Evolutionary conservation across 2,888 invertebrate species (phyloP), one percentile per base, ranked within the genome.

Genomic region (Drosophila incognita): DNA sequence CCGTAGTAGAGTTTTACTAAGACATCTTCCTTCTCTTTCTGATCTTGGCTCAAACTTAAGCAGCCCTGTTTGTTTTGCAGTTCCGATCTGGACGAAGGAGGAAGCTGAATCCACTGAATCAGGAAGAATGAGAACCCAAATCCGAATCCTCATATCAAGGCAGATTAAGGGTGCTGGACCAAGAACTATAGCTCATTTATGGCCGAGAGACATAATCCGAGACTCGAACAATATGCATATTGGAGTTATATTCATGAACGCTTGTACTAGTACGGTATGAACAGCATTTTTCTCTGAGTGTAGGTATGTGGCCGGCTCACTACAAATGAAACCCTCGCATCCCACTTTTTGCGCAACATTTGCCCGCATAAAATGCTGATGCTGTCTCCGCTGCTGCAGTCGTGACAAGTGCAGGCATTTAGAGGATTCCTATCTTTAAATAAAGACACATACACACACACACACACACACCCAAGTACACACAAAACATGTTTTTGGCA

Each of bases 261-360:
- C 21, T 11, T 21, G 2, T 5, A 5, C 40, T 2, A 2, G 5
- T 5, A 10, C 4, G 1, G 5, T 40, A 21, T 42, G 24, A 48
- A 48, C 1, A 48, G 24, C 15, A 24, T 24, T 24, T 27, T 49
- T 27, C 10, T 2, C 10, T 18, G 1, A 10, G 27, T 49, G 49
- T 18, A 46, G 24, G 1, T 24, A 15, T 24, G 46, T 15, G 24
- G 24, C 8, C 15, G 15, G 1, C 21, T 7, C 21, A 15, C 46
- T 24, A 4, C 46, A 15, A 24, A 8, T 15, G 13, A 24, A 27
- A 10, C 27, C 15, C 10, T 27, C 18, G 13, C 8, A 10, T 13
- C 21, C 49, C 27, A 27, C 10, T 27, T 27, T 80, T 75, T 75
- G 88, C 86, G 80, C 87, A 83, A 76, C 66, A 74, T 87, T 78